A percentile compares a stretch with the other conserved stretches of the same genome.
phyloP scores from a whole-genome alignment of 2,888 invertebrate genomes.

The Dasypogon diadema region DNA sequence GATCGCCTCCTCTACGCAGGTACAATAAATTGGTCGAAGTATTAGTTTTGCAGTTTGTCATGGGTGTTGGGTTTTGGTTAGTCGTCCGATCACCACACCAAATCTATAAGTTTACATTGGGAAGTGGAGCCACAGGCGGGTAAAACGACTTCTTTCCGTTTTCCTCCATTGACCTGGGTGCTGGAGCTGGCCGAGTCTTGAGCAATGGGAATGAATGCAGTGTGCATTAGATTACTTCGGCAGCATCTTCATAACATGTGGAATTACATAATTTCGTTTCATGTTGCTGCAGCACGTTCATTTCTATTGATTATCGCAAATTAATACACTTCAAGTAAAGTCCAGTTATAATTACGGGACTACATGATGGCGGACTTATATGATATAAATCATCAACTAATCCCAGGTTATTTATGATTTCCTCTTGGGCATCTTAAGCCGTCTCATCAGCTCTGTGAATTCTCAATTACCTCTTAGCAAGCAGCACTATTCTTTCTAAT shows the following conservation, averaged over 20 bases:
- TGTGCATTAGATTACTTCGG: background rate
- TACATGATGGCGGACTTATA: background rate
- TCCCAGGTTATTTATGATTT: background rate
- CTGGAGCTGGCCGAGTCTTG: no score
- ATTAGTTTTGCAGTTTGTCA: background rate
- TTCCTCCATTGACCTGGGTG: background rate
- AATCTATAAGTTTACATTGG: no score
- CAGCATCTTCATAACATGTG: background rate
- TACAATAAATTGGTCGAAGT: background rate
- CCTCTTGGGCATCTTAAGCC: background rate
- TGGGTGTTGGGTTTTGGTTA: no score
- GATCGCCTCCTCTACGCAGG: background rate
- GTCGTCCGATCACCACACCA: no score
- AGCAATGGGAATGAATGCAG: background rate
- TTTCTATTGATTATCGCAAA: background rate
- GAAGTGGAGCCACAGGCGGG: no score
- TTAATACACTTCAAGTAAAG: background rate
- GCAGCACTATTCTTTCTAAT: no score
- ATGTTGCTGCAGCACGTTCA: background rate
- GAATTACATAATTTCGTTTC: background rate
- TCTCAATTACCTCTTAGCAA: no score
- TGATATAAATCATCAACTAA: background rate
- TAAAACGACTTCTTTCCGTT: no score
- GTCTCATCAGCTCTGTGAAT: no score
- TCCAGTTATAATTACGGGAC: background rate